Evolutionary conservation across 2,797 vertebrate species (phyloP).

Genomic region (Acipenser oxyrinchus): DNA sequence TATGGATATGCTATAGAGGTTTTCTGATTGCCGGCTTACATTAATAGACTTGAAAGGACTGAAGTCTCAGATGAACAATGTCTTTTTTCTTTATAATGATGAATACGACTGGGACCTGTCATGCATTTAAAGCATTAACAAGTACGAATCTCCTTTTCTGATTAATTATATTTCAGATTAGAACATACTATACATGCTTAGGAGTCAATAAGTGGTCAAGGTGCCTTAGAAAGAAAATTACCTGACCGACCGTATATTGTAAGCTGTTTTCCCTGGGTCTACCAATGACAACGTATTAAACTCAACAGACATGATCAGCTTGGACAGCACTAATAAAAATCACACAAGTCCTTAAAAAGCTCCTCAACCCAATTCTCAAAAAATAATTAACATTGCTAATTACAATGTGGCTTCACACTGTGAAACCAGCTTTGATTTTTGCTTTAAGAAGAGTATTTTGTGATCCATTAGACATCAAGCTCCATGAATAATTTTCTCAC

Average conservation of each 20-base stretch:
- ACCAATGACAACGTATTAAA: background rate
- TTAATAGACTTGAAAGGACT: background rate
- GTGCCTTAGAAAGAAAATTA: conserved; percentile 8
- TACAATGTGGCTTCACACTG: conserved; percentile 5
- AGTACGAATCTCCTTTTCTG: conserved; percentile 23
- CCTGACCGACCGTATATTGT: background rate
- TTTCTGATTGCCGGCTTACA: too few relatives aligned
- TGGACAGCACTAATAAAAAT: conserved; percentile 1
- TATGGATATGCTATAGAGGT: too few relatives aligned
- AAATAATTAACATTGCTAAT: conserved; percentile 15
- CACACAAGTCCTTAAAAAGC: conserved; percentile 1
- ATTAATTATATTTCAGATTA: conserved; percentile 36
- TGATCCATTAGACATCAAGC: background rate
- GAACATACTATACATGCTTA: conserved; percentile 24
- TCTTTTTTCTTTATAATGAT: too few relatives aligned
- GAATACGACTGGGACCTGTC: conserved; percentile 23
- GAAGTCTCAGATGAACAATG: conserved; percentile 23
- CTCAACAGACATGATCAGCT: background rate
- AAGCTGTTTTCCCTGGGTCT: background rate
- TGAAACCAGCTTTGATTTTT: background rate
- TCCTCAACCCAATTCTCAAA: conserved; percentile 1
- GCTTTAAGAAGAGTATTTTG: background rate
- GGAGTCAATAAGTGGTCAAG: conserved; percentile 12
- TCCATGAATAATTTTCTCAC: background rate
- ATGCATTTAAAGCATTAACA: conserved; percentile 16